Evolutionary conservation across 2,797 vertebrate genomes (phyloP).

Genomic region (Fundulus diaphanus): DNA sequence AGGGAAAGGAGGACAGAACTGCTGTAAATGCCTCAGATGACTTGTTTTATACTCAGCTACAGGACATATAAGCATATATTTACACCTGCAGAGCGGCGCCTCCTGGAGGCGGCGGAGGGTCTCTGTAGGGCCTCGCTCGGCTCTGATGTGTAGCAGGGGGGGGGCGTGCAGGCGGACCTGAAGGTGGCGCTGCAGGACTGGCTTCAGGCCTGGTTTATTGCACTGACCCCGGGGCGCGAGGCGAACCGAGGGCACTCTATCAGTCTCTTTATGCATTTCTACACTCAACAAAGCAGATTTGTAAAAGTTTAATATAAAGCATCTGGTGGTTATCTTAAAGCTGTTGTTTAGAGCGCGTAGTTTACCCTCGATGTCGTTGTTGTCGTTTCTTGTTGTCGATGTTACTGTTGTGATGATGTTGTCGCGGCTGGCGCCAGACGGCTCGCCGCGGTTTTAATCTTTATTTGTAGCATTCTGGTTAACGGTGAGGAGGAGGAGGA

Average conservation of each 20-base stretch:
- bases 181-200: neutral
- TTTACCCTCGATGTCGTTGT: conserved; percentile 73
- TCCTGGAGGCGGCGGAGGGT: conserved; percentile 69
- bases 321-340: conserved; percentile 82
- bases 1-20: conserved; percentile 91
- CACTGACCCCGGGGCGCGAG: conserved; percentile 82
- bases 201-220: conserved; percentile 67
- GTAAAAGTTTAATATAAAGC: conserved; percentile 88
- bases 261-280: conserved; percentile 88
- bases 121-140: conserved; percentile 70
- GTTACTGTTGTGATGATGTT: conserved; percentile 77
- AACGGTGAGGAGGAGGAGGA: conserved; percentile 47
- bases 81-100: conserved; percentile 81
- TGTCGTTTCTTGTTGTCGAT: conserved; percentile 71
- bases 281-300: conserved; percentile 85
- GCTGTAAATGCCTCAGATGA: conserved; percentile 95
- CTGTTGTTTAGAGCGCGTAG: conserved; percentile 78
- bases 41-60: conserved; percentile 82
- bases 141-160: conserved; percentile 63
- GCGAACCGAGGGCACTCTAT: conserved; percentile 79
- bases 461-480: conserved; percentile 73
- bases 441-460: conserved; percentile 32
- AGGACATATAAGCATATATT: conserved; percentile 84
- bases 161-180: neutral
- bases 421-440: conserved; percentile 69